These are phyloP conservation scores for Melanotaenia nigrans DNA, from an alignment of 2,797 vertebrate genomes.

Conservation along the genomic window DNA sequence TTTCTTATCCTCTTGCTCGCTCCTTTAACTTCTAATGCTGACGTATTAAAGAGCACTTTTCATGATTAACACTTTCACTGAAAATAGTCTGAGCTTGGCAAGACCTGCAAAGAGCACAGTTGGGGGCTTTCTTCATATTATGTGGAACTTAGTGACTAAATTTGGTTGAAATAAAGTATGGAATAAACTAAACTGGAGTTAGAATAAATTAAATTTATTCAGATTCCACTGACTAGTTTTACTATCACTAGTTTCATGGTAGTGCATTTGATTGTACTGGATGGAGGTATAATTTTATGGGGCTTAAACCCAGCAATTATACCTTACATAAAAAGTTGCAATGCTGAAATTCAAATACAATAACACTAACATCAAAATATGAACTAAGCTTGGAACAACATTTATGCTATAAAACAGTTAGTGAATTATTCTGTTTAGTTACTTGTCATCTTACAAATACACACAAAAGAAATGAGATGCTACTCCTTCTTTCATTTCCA, in stretches of 20 bases:
- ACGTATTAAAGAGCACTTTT: slow-evolving; percentile 37
- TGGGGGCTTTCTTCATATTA: slow-evolving; percentile 7
- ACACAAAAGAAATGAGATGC: neutral
- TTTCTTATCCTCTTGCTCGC: slow-evolving; percentile 38
- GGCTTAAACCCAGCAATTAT: neutral
- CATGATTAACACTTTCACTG: slow-evolving; percentile 28
- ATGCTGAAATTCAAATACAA: neutral
- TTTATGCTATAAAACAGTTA: neutral
- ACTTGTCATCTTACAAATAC: neutral
- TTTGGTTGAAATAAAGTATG: no score
- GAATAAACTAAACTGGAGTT: no score
- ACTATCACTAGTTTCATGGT: neutral
- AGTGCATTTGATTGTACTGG: neutral
- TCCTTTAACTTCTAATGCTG: slow-evolving; percentile 35
- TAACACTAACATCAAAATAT: neutral
- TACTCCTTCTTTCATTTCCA: neutral
- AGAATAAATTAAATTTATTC: neutral
- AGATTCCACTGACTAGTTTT: neutral
- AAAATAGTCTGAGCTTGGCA: slow-evolving; percentile 12
- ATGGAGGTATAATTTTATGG: neutral
- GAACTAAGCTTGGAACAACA: neutral
- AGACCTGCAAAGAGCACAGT: slow-evolving; percentile 5
- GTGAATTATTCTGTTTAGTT: neutral
- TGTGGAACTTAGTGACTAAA: neutral
- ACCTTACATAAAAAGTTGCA: neutral